A percentile compares a stretch with the other conserved stretches of the same genome.
Evolutionary conservation across 2,888 invertebrate species (phyloP).

Genomic region (Azorinus chamasolen): DNA sequence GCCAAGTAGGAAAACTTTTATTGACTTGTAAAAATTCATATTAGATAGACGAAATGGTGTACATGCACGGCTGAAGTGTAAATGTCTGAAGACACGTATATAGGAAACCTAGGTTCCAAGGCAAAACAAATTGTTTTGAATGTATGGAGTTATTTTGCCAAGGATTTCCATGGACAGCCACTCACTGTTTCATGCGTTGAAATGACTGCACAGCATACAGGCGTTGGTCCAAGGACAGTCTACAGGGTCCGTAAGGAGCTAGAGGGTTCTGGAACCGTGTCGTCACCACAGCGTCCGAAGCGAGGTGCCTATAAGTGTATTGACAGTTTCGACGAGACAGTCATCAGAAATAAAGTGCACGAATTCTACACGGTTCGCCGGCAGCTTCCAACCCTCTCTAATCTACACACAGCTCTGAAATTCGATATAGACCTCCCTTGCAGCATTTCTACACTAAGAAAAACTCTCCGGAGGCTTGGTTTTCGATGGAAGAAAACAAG

Average conservation of each 20-base stretch:
- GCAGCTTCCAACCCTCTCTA: constrained; percentile 16
- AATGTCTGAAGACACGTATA: no score
- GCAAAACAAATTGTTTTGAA: no score
- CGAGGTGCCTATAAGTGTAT: constrained; percentile 2
- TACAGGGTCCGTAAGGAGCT: neutral
- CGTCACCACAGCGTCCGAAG: neutral
- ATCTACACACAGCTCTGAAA: constrained; percentile 5
- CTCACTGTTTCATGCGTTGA: neutral
- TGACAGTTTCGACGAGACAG: constrained; percentile 20
- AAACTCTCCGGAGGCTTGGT: constrained; percentile 7
- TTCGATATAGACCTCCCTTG: constrained; percentile 11
- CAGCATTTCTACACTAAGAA: constrained; percentile 3
- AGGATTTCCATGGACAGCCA: no score
- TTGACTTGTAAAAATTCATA: no score
- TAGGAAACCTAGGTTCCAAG: no score
- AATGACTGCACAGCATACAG: neutral
- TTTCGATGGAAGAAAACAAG: constrained; percentile 26
- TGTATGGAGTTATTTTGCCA: no score
- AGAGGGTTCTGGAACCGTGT: neutral
- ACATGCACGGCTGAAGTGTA: no score
- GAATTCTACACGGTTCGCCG: constrained; percentile 24
- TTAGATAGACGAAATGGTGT: no score
- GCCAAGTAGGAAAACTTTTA: no score
- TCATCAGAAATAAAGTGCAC: constrained; percentile 6
- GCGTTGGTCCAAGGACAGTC: neutral